Percentiles rank a stretch among this genome's conserved stretches.
phyloP scores from a whole-genome alignment of 2,113 vertebrate genomes.

The Probosciger aterrimus region DNA sequence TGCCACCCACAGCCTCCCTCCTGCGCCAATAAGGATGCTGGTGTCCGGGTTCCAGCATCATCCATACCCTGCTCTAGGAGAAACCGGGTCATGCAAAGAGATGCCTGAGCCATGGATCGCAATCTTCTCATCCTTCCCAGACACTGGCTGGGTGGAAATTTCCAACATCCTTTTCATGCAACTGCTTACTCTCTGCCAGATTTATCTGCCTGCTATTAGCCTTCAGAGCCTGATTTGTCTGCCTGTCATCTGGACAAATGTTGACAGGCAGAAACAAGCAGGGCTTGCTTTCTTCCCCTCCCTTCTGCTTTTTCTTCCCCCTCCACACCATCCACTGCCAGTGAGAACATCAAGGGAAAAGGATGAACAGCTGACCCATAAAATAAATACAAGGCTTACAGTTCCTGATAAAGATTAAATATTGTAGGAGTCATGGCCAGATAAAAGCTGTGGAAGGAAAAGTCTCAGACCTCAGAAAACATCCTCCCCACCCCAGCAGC shows the following conservation, averaged over 20 bases:
- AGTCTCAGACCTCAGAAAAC: conserved; percentile 29
- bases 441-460: conserved; percentile 70
- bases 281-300: not conserved
- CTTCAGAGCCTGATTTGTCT: conserved; percentile 65
- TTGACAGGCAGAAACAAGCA: conserved; percentile 62
- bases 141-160: not conserved
- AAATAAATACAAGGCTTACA: conserved; percentile 71
- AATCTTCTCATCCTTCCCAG: not conserved
- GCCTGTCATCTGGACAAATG: conserved; percentile 71
- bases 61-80: not conserved
- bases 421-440: conserved; percentile 70
- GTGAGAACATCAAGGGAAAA: conserved; percentile 60
- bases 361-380: conserved; percentile 71
- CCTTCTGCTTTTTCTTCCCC: not conserved
- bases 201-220: conserved; percentile 62
- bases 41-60: fast-evolving
- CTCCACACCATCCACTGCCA: not conserved
- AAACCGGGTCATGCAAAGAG: not conserved
- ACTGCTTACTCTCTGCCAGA: conserved; percentile 23
- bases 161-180: not conserved
- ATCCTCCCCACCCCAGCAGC: not conserved
- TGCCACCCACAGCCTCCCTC: not conserved
- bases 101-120: not conserved
- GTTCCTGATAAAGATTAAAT: conserved; percentile 76
- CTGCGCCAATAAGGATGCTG: fast-evolving